phyloP scores from a whole-genome alignment of 1,140 invertebrate genomes.

The Euwallacea similis region DNA sequence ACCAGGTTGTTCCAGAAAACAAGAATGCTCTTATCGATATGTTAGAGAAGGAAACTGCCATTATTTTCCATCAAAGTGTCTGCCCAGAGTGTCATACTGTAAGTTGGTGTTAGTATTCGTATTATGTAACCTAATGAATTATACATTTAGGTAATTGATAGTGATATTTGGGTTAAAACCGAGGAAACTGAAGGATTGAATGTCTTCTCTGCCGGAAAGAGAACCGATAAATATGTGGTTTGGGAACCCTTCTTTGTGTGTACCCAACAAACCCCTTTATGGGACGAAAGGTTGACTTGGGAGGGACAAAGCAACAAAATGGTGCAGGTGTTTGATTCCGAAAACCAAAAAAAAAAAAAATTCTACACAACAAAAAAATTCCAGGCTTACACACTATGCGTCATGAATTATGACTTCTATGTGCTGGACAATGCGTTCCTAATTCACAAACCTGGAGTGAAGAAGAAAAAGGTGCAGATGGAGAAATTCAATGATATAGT shows the following conservation, averaged over 20 bases:
- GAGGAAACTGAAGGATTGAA: constrained; percentile 40
- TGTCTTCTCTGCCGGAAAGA: constrained; percentile 48
- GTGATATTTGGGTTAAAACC: constrained; percentile 47
- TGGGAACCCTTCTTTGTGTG: constrained; percentile 68
- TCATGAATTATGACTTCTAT: constrained; percentile 84
- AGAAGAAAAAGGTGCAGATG: constrained; percentile 51
- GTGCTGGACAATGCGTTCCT: constrained; percentile 87
- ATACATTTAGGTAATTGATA: constrained; percentile 10
- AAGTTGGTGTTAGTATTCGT: constrained; percentile 40
- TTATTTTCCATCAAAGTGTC: constrained; percentile 60
- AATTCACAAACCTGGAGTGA: constrained; percentile 83
- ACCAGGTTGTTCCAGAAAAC: constrained; percentile 46
- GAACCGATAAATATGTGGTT: constrained; percentile 53
- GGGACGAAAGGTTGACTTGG: constrained; percentile 63
- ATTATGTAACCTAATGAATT: not conserved
- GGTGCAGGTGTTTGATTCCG: constrained; percentile 56
- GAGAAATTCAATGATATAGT: constrained; percentile 27
- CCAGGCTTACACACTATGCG: constrained; percentile 81
- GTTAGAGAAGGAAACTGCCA: constrained; percentile 53
- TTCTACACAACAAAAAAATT: constrained; percentile 11
- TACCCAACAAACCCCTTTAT: constrained; percentile 61
- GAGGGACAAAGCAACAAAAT: constrained; percentile 66
- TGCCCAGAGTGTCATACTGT: constrained; percentile 62
- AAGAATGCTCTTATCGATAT: constrained; percentile 54
- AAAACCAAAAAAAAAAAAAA: constrained; percentile 5